Conservation (phyloP, 2,797 vertebrate species). For the Cercopithecus mitis region DNA sequence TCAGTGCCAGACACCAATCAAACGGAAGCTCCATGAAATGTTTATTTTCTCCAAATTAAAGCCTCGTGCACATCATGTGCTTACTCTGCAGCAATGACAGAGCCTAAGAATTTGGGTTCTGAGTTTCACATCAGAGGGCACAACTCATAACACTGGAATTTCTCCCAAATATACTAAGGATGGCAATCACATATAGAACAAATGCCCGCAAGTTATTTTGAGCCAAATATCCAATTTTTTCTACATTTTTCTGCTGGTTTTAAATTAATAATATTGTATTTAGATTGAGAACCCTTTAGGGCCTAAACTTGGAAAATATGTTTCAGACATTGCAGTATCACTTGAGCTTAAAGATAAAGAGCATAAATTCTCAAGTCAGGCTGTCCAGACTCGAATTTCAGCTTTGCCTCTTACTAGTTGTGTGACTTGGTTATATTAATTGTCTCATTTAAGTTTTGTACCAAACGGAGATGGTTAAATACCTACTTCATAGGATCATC, state of each 20-base stretch:
- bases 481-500: neutral
- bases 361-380: neutral
- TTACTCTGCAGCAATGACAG: neutral
- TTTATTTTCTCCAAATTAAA: neutral
- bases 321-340: neutral
- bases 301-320: neutral
- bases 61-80: no score
- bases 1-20: neutral
- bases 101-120: neutral
- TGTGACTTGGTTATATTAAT: neutral
- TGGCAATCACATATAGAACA: neutral
- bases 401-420: neutral
- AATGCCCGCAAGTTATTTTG: neutral
- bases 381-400: neutral
- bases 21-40: neutral
- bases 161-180: neutral
- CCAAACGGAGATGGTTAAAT: slow-evolving; percentile 9
- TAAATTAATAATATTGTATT: slow-evolving; percentile 13
- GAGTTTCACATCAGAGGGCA: neutral
- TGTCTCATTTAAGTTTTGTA: neutral
- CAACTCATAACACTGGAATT: neutral
- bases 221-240: neutral
- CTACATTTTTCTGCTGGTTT: neutral
- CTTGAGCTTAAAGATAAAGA: neutral
- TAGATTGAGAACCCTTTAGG: neutral